Evolutionary conservation across 2,888 invertebrate species (phyloP), one percentile per base, ranked within the genome.

Genomic region (Oeneis ivallda): DNA sequence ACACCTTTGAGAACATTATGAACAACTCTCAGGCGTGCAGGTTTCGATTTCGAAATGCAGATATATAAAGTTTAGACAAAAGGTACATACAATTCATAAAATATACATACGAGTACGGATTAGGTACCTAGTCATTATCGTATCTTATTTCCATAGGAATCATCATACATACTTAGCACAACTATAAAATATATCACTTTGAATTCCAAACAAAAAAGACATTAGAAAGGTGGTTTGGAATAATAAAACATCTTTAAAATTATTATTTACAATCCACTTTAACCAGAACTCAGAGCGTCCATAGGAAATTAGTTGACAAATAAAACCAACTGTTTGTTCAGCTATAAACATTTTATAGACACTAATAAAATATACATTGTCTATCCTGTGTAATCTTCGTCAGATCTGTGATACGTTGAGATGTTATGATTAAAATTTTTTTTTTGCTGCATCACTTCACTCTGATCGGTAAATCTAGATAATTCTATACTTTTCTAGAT

Each of bases 311-410:
- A 43, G 47, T 57, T 54, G 65, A 65, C 67, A 69, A 69, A 72
- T 64, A 65, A 60, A 67, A 64, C 66, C 49, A 37, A 58, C 47
- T 70, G 67, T 82, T 76, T 79, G 76, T 79, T 75, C 73, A 76
- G 77, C 77, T 77, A 71, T 71, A 68, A 68, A 76, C 79, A 74
- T 79, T 82, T 82, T 82, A 85, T 80, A 76, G 75, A 61, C 70
- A 72, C 77, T 72, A 81, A 83, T 84, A 85, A 86, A 83, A 76
- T 73, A 9, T 53, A 11, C 43, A n/a, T 7, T 60, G 34, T 57
- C 32, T 65, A 54, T 54, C 17, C 41, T 56, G 41, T 41, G 56
- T 6, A 41, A 10, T 8, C 11, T 19, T 56, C 8, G 32, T 52
- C n/a, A 17, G 19, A 56, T 56, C 41, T 56, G 41, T 19, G n/a